These are phyloP conservation scores for Alca torda DNA, from an alignment of 2,797 vertebrate genomes.

Conservation along the genomic window DNA sequence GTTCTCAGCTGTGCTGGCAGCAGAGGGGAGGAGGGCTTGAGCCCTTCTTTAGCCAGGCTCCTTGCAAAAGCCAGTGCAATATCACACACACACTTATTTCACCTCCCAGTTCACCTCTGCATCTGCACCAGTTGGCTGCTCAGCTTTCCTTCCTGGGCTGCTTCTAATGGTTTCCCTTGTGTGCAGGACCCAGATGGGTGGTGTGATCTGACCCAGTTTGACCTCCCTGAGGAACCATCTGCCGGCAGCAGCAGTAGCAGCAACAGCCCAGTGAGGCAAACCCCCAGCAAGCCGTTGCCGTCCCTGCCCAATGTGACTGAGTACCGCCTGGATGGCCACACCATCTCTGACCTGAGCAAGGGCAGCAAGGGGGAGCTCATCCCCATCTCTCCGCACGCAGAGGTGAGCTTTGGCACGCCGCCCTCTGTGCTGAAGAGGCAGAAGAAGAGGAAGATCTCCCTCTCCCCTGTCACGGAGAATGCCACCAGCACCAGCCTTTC, in stretches of 20 bases:
- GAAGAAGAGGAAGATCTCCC: constrained; percentile 83
- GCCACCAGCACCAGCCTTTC: constrained; percentile 63
- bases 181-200: constrained; percentile 90
- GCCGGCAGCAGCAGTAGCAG: constrained; percentile 50
- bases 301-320: constrained; percentile 78
- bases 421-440: constrained; percentile 88
- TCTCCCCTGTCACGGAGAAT: constrained; percentile 84
- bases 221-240: constrained; percentile 85
- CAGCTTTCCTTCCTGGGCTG: not conserved
- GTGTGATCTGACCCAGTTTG: constrained; percentile 92
- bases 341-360: constrained; percentile 92
- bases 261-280: constrained; percentile 59
- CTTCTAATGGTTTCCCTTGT: not conserved
- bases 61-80: not conserved
- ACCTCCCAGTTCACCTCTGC: not conserved
- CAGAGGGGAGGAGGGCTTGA: not conserved
- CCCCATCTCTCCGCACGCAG: constrained; percentile 89
- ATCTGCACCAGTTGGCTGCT: not conserved
- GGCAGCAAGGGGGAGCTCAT: constrained; percentile 93
- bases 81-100: not conserved
- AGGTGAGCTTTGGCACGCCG: constrained; percentile 78
- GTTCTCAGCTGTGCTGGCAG: not conserved
- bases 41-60: not conserved
- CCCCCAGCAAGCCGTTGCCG: not conserved
- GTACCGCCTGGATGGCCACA: constrained; percentile 91